Conservation (phyloP, 37 sponge, comb jelly and placozoan species). For the Oopsacas minuta region DNA sequence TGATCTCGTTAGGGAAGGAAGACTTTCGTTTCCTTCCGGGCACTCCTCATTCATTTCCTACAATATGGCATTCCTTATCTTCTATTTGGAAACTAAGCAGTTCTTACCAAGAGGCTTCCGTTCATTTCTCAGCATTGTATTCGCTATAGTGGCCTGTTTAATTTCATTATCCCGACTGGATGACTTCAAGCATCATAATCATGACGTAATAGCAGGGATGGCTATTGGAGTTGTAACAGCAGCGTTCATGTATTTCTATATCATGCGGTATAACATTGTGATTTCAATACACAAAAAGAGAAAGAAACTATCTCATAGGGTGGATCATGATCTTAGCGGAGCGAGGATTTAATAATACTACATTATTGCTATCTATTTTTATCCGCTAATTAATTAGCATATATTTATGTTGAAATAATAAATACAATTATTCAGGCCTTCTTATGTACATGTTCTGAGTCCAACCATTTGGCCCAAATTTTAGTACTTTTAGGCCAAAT, state of each 20-base stretch:
- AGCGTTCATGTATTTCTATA: not conserved
- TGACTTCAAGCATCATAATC: constrained; percentile 4
- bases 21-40: not conserved
- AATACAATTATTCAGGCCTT: too few relatives aligned
- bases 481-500: too few relatives aligned
- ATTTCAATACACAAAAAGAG: too few relatives aligned
- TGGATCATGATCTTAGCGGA: too few relatives aligned
- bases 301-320: too few relatives aligned
- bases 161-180: not conserved
- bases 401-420: too few relatives aligned
- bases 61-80: not conserved
- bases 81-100: constrained; percentile 8
- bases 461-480: too few relatives aligned
- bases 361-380: too few relatives aligned
- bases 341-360: too few relatives aligned
- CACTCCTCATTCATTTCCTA: not conserved
- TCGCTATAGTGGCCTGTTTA: not conserved
- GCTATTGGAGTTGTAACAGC: not conserved
- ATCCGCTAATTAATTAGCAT: too few relatives aligned
- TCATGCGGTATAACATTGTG: not conserved
- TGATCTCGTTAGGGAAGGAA: not conserved
- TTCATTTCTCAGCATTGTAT: not conserved
- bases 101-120: not conserved
- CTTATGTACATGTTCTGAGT: too few relatives aligned
- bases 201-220: not conserved